A percentile compares a stretch with the other conserved stretches of the same genome.
These are phyloP conservation scores for Bombus terrestris DNA, from an alignment of 1,140 invertebrate genomes.

Conservation along the genomic window DNA sequence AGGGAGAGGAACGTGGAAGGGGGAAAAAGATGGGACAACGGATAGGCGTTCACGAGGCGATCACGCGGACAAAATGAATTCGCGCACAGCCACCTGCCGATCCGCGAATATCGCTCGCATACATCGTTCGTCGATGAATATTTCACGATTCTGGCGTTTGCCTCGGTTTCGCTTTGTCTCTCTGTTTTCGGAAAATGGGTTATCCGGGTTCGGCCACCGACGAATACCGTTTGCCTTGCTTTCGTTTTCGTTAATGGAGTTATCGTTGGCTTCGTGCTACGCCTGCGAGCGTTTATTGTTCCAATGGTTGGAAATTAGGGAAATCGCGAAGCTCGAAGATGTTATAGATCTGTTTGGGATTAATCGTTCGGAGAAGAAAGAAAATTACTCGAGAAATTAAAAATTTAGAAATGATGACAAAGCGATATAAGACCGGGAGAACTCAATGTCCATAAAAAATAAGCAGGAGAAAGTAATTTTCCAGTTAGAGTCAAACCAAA, in stretches of 20 bases:
- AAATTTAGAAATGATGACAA: too few species aligned
- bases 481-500: not conserved
- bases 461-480: not conserved
- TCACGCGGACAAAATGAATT: conserved; percentile 29
- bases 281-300: not conserved
- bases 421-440: too few species aligned
- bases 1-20: too few species aligned
- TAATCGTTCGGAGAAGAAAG: not conserved
- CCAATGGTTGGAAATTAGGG: too few species aligned
- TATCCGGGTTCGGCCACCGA: not conserved
- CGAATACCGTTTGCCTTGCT: conserved; percentile 3
- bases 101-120: not conserved
- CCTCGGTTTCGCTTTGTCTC: not conserved
- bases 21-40: not conserved
- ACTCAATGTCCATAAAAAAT: not conserved
- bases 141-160: conserved; percentile 1
- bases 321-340: not conserved
- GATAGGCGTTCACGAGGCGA: conserved; percentile 22
- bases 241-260: not conserved
- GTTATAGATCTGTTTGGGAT: not conserved
- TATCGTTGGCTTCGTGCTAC: not conserved
- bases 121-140: conserved; percentile 18
- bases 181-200: conserved; percentile 13
- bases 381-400: too few species aligned
- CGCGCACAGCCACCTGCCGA: conserved; percentile 3